Percentiles rank a stretch among this genome's conserved stretches.
Conservation (phyloP, 2,888 invertebrate species). For the Limnephilus marmoratus region DNA sequence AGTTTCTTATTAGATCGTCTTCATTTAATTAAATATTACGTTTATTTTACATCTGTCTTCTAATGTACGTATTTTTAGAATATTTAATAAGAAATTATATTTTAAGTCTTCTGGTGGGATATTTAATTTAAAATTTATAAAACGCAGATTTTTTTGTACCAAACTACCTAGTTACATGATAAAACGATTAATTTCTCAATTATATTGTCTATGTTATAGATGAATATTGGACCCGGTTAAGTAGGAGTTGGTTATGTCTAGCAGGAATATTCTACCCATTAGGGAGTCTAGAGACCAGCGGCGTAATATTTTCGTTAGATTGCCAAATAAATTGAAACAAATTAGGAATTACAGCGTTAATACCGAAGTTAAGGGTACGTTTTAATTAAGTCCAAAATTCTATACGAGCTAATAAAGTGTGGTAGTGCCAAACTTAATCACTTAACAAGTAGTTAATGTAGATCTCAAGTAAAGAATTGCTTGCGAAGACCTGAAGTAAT, state of each 20-base stretch:
- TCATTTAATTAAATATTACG: no score
- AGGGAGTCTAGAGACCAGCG: neutral
- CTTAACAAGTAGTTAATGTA: neutral
- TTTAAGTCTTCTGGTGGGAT: no score
- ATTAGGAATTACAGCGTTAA: neutral
- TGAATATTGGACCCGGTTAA: neutral
- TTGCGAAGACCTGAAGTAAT: neutral
- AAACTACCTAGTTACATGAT: neutral
- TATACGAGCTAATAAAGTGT: neutral
- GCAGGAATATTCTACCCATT: neutral
- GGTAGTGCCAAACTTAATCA: neutral
- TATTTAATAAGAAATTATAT: no score
- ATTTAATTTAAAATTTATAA: no score
- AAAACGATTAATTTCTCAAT: neutral
- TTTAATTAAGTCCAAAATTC: neutral
- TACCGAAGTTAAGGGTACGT: neutral
- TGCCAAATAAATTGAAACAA: neutral
- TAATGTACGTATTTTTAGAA: no score
- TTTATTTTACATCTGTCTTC: no score
- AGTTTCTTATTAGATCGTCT: no score
- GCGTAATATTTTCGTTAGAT: neutral
- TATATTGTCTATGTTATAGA: neutral
- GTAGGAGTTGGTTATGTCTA: neutral
- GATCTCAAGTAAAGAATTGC: neutral
- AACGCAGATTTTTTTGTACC: no score